Evolutionary conservation across 2,888 invertebrate genomes (phyloP), one percentile per base, ranked within the genome.

Genomic region (Caenorhabditis becei): DNA sequence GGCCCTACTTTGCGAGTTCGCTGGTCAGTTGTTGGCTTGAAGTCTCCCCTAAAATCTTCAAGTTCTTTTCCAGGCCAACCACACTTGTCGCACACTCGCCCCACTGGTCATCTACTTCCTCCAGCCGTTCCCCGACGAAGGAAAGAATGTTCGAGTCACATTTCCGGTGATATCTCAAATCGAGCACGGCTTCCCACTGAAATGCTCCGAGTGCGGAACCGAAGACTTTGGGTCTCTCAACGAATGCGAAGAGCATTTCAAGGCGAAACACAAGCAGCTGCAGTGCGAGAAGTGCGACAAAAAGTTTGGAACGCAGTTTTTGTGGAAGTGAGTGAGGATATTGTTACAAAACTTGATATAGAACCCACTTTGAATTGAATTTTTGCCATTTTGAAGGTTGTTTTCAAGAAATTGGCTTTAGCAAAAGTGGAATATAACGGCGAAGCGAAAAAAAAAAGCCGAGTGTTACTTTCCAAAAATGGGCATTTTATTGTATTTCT

Each of bases 391-490:
- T n/a, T n/a, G n/a, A n/a, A n/a, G n/a, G n/a, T n/a, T n/a, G n/a
- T 47, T 51, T 23, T 44, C 26, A 32, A 24, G 23, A 28, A 44
- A 59, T 61, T 47, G 11, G 2, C 18, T 18, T n/a, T 10, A 32
- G 53, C 3, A 51, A 44, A 53, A 20, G 74, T 65, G 65, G 63
- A 51, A 74, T 5, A 74, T 56, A 65, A 74, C 63, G n/a, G 74
- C 78, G 71, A 71, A 58, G 65, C 59, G 69, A 70, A 67, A n/a
- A 10, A 32, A 51, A 54, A 71, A 71, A 71, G 71, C 71, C 62
- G 71, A 71, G 71, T 71, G 71, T 71, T 49, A 63, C 72, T 72
- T 63, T 63, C 63, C 63, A 72, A 44, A 24, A 69, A 41, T 20
- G 16, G 14, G 1, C 44, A 23, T 23, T 69, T 20, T 37, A 41